Evolutionary conservation across 2,797 vertebrate genomes (phyloP).

Genomic region (Siniperca obscura): DNA sequence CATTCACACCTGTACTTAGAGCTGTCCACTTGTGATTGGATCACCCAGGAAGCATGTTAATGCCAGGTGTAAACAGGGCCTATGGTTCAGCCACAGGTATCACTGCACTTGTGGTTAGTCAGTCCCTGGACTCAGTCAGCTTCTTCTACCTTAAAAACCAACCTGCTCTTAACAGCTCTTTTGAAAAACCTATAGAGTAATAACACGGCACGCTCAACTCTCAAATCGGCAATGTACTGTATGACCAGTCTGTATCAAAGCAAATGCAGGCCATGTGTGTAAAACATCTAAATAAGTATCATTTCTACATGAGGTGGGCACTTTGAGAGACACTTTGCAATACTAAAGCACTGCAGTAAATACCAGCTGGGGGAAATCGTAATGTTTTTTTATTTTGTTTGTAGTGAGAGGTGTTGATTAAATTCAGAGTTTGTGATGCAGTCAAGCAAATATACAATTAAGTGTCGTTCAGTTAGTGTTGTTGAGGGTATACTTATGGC

Average conservation of each 20-base stretch:
- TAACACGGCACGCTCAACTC: slow-evolving; percentile 9
- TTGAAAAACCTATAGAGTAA: slow-evolving; percentile 25
- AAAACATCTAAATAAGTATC: background rate
- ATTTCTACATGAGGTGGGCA: background rate
- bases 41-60: too few species aligned
- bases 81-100: slow-evolving; percentile 56
- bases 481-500: background rate
- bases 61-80: too few species aligned
- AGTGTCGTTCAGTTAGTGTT: background rate
- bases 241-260: slow-evolving; percentile 26
- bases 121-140: slow-evolving; percentile 26
- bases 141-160: slow-evolving; percentile 58
- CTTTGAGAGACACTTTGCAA: background rate
- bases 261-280: slow-evolving; percentile 11
- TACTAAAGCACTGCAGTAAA: slow-evolving; percentile 11
- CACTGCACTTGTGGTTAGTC: slow-evolving; percentile 27
- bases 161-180: slow-evolving; percentile 35
- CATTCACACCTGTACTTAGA: too few species aligned
- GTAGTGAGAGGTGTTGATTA: slow-evolving; percentile 3
- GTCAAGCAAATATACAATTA: slow-evolving; percentile 2
- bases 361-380: background rate
- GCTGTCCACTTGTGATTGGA: too few species aligned
- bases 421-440: slow-evolving; percentile 3
- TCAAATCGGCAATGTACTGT: background rate
- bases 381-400: slow-evolving; percentile 6